Conservation (phyloP, 2,113 vertebrate species). For the Petaurus breviceps region DNA sequence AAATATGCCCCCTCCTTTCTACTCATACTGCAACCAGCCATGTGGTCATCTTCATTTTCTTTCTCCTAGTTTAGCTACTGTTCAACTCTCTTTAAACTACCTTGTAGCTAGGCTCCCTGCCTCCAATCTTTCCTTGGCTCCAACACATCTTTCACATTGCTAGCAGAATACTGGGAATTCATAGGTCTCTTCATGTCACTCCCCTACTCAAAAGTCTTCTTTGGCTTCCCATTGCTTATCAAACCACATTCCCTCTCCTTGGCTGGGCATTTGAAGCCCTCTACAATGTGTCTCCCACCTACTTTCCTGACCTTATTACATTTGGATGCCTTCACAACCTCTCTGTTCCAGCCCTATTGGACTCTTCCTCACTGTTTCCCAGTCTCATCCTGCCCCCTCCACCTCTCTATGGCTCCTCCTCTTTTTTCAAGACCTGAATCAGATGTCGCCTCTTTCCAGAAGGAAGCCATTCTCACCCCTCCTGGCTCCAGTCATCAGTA, state of each 20-base stretch:
- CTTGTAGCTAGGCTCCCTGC: background rate
- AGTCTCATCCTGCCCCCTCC: background rate
- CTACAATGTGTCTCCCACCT: background rate
- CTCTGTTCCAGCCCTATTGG: background rate
- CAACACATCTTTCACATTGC: background rate
- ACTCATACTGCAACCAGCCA: background rate
- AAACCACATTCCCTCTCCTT: background rate
- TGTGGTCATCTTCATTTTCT: background rate
- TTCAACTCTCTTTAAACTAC: background rate
- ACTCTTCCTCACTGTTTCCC: background rate
- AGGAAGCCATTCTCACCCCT: background rate
- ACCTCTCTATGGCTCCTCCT: background rate
- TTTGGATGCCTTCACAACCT: background rate
- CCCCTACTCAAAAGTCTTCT: background rate
- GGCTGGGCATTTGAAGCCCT: background rate
- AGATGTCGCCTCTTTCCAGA: background rate
- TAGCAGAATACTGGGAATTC: background rate
- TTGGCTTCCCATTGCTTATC: background rate
- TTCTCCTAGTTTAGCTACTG: background rate
- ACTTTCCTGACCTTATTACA: background rate
- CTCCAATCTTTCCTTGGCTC: background rate
- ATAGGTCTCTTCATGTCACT: background rate
- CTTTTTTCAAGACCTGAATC: background rate
- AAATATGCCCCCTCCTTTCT: background rate
- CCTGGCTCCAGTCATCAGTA: background rate